phyloP scores from a whole-genome alignment of 2,797 vertebrate genomes.

The Percopsis omiscomaycus region DNA sequence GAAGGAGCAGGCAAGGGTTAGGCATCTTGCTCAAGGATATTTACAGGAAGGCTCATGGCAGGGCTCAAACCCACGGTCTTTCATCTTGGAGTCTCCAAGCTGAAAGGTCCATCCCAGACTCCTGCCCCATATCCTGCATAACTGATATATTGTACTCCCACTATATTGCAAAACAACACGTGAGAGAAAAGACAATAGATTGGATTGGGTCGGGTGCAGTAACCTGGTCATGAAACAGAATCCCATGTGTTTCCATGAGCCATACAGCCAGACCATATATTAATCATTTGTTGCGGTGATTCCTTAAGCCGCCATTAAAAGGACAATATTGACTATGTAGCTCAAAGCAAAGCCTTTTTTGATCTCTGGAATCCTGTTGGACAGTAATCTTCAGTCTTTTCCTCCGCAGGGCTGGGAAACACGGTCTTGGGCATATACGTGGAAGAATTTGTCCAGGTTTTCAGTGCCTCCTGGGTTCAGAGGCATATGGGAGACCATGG shows the following conservation, averaged over 20 bases:
- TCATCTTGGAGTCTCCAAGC: too few relatives aligned
- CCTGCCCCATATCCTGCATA: not conserved
- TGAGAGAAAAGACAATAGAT: not conserved
- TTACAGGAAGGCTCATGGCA: too few relatives aligned
- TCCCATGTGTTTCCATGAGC: conserved; percentile 33
- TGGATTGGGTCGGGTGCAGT: not conserved
- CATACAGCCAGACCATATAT: conserved; percentile 18
- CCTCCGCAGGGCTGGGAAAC: not conserved
- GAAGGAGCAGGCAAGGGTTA: too few relatives aligned
- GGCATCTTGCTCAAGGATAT: too few relatives aligned
- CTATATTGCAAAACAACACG: conserved; percentile 3
- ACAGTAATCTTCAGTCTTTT: conserved; percentile 6
- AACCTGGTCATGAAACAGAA: conserved; percentile 14
- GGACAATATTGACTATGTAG: conserved; percentile 1
- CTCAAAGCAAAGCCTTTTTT: conserved; percentile 5
- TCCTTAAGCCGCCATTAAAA: conserved; percentile 23
- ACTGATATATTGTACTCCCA: conserved; percentile 1
- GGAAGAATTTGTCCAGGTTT: conserved; percentile 27
- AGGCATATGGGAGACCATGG: conserved; percentile 49
- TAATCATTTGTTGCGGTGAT: conserved; percentile 27
- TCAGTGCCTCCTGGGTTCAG: conserved; percentile 45
- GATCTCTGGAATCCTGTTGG: conserved; percentile 3
- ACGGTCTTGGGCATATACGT: not conserved
- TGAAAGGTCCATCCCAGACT: too few relatives aligned
- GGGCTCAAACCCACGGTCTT: too few relatives aligned